Conservation (phyloP, 2,797 vertebrate genomes). For the Echiichthys vipera region DNA sequence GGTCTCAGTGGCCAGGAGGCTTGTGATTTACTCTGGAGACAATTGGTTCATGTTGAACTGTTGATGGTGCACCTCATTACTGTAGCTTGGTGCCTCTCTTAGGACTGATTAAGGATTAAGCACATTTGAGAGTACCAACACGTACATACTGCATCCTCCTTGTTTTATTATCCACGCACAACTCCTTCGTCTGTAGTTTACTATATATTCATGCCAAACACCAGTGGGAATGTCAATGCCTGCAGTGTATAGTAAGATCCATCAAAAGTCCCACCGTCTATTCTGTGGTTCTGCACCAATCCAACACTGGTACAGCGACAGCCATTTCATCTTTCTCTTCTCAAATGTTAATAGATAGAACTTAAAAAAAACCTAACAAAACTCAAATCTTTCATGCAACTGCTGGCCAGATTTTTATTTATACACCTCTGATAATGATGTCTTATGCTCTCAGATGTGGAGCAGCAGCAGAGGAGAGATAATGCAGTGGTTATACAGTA, state of each 20-base stretch:
- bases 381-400: conserved; percentile 37
- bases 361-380: conserved; percentile 2
- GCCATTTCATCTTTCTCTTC: conserved; percentile 40
- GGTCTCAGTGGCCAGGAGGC: conserved; percentile 53
- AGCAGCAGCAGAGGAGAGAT: conserved; percentile 14
- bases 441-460: conserved; percentile 23
- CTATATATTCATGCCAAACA: conserved; percentile 56
- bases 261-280: conserved; percentile 15
- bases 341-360: conserved; percentile 52
- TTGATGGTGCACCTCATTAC: conserved; percentile 79
- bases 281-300: conserved; percentile 21
- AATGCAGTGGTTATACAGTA: conserved; percentile 28
- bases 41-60: conserved; percentile 66
- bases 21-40: conserved; percentile 62
- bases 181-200: conserved; percentile 54
- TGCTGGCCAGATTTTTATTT: conserved; percentile 30
- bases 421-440: conserved; percentile 37
- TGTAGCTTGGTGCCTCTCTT: conserved; percentile 69
- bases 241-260: conserved; percentile 27
- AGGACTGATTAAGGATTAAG: conserved; percentile 81
- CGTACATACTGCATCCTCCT: conserved; percentile 58
- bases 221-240: conserved; percentile 9
- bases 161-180: conserved; percentile 69
- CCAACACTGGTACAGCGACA: conserved; percentile 14
- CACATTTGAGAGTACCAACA: conserved; percentile 73